Conservation (phyloP, 2,888 invertebrate species). For the Clivina fossor region DNA sequence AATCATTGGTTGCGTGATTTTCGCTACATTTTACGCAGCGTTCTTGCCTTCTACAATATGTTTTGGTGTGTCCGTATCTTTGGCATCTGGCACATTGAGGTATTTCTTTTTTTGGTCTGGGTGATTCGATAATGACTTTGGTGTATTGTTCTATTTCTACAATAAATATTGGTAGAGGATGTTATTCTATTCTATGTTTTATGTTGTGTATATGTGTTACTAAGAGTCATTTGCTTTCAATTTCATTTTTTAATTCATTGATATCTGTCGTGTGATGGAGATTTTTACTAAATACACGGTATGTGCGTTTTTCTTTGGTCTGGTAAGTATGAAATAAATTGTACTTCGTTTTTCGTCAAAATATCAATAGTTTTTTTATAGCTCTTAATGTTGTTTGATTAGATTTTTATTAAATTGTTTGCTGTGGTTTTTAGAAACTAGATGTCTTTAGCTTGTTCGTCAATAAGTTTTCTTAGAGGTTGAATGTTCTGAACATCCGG, state of each 20-base stretch:
- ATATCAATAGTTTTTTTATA: conserved; percentile 18
- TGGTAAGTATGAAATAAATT: conserved; percentile 23
- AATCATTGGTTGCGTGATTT: conserved; percentile 33
- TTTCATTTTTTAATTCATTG: conserved; percentile 15
- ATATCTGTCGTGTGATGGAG: conserved; percentile 22
- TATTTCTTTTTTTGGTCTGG: conserved; percentile 13
- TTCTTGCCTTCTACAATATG: conserved; percentile 36
- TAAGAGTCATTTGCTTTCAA: conserved; percentile 15
- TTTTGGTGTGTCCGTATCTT: conserved; percentile 41
- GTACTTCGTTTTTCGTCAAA: conserved; percentile 9
- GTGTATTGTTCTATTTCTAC: conserved; percentile 19
- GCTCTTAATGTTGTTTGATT: conserved; percentile 17
- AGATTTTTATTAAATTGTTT: conserved; percentile 27
- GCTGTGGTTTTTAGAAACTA: conserved; percentile 7
- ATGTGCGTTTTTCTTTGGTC: conserved; percentile 19
- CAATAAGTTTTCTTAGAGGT: conserved; percentile 3
- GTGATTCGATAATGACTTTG: conserved; percentile 13
- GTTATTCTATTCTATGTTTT: conserved; percentile 15
- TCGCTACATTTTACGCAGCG: conserved; percentile 22
- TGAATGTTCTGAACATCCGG: conserved; percentile 7
- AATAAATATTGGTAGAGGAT: conserved; percentile 24
- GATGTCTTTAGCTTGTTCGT: conserved; percentile 1
- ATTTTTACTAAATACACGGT: conserved; percentile 23
- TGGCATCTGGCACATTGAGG: conserved; percentile 37
- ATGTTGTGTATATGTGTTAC: conserved; percentile 24